A percentile compares a stretch with the other conserved stretches of the same genome.
These are phyloP conservation scores for Heteromyza rotundicornis DNA, from an alignment of 2,888 invertebrate genomes.

Conservation along the genomic window DNA sequence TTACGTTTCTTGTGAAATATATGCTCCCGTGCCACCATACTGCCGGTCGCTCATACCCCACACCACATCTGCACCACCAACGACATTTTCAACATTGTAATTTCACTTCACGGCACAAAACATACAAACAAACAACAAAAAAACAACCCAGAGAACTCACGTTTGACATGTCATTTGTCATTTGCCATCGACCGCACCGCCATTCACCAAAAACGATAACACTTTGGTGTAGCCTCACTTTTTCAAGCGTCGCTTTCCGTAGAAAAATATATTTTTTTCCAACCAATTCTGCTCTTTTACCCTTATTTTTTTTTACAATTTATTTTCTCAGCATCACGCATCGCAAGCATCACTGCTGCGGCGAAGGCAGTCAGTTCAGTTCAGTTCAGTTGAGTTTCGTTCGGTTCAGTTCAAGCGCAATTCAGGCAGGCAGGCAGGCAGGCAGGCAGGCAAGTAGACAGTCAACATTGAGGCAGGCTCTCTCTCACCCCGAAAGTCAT, in stretches of 20 bases:
- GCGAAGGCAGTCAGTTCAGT: background rate
- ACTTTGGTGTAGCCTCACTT: slow-evolving; percentile 2
- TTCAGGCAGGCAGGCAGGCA: no score
- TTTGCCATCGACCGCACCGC: slow-evolving; percentile 6
- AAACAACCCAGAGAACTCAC: slow-evolving; percentile 10
- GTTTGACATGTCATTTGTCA: slow-evolving; percentile 28
- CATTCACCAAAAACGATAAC: slow-evolving; percentile 14
- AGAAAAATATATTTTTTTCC: no score
- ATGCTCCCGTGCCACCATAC: no score
- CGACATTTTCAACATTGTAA: background rate
- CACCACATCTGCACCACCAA: background rate
- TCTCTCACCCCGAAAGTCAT: background rate
- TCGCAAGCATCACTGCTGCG: slow-evolving; percentile 6
- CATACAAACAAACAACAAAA: no score
- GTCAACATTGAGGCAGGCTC: slow-evolving; percentile 1
- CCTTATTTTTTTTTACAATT: background rate
- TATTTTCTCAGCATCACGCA: slow-evolving; percentile 13
- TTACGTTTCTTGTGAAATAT: no score
- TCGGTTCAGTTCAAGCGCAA: no score
- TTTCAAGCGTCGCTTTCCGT: background rate
- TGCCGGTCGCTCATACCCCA: no score
- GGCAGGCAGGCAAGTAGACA: background rate
- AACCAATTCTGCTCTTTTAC: background rate
- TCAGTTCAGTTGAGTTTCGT: no score
- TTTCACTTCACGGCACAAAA: background rate